Conservation (phyloP, 2,797 vertebrate species). For the Carapus acus region DNA sequence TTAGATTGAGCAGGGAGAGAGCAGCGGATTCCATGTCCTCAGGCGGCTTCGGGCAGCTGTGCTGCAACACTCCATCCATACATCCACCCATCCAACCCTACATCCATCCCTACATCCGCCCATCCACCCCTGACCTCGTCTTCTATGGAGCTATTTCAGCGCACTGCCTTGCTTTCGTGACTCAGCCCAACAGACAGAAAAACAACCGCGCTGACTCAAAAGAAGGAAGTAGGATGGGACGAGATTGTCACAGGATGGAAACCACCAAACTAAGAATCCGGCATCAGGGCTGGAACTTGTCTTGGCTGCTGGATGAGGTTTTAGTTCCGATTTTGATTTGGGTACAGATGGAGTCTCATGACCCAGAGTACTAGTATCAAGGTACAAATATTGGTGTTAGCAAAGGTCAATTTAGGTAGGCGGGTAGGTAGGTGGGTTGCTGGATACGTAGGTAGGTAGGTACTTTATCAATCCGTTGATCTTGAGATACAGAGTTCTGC, state of each 20-base stretch:
- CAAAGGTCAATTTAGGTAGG: no score
- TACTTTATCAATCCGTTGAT: no score
- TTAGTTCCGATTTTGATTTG: no score
- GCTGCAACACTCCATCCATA: slow-evolving; percentile 5
- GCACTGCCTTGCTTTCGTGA: background rate
- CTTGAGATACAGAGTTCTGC: no score
- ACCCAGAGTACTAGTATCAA: no score
- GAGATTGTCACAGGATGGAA: background rate
- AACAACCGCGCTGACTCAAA: background rate
- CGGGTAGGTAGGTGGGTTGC: no score
- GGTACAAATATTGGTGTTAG: no score
- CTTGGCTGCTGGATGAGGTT: no score
- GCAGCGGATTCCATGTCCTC: slow-evolving; percentile 38
- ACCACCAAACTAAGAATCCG: background rate
- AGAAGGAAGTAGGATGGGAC: slow-evolving; percentile 13
- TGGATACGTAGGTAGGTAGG: no score
- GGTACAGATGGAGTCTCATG: no score
- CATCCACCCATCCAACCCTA: no score
- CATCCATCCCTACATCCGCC: no score
- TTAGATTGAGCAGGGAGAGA: background rate
- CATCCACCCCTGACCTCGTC: background rate
- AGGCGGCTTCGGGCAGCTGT: slow-evolving; percentile 15
- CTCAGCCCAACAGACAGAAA: slow-evolving; percentile 25
- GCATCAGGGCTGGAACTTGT: background rate
- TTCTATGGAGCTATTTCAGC: background rate